Evolutionary conservation across 2,888 invertebrate genomes (phyloP).

Genomic region (Oligia latruncula): DNA sequence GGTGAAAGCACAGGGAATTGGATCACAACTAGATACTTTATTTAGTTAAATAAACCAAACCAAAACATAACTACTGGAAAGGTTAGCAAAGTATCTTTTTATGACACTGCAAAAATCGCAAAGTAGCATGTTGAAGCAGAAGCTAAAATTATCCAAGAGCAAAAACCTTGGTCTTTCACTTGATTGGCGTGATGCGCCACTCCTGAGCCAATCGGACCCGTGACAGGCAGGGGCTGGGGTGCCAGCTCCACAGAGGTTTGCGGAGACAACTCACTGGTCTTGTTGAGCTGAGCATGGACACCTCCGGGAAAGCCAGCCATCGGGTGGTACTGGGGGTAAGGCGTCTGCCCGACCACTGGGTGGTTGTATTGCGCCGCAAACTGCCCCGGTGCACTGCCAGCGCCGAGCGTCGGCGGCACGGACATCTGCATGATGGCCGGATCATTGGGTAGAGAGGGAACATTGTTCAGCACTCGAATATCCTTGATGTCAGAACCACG

Average conservation of each 20-base stretch:
- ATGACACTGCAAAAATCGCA: constrained; percentile 84
- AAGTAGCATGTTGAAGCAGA: constrained; percentile 82
- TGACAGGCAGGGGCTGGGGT: constrained; percentile 78
- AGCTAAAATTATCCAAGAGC: constrained; percentile 78
- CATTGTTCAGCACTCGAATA: constrained; percentile 98
- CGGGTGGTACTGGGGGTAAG: constrained; percentile 87
- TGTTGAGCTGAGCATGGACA: constrained; percentile 86
- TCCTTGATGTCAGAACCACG: constrained; percentile 99
- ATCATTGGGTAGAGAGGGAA: constrained; percentile 96
- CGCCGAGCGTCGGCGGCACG: constrained; percentile 93
- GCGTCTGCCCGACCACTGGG: constrained; percentile 92
- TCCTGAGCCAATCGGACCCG: constrained; percentile 87
- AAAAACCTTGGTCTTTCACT: constrained; percentile 91
- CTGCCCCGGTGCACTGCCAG: constrained; percentile 91
- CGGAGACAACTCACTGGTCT: constrained; percentile 90
- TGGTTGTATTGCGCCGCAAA: constrained; percentile 92
- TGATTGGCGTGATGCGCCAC: constrained; percentile 86
- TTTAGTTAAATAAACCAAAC: constrained; percentile 15
- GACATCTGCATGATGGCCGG: constrained; percentile 99
- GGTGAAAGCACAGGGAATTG: constrained; percentile 44
- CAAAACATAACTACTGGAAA: constrained; percentile 3
- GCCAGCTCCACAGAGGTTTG: constrained; percentile 85
- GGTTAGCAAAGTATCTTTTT: constrained; percentile 66
- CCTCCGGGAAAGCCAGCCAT: constrained; percentile 88
- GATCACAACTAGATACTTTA: constrained; percentile 61